Conservation (phyloP, 2,797 vertebrate genomes). For the Avahi laniger region DNA sequence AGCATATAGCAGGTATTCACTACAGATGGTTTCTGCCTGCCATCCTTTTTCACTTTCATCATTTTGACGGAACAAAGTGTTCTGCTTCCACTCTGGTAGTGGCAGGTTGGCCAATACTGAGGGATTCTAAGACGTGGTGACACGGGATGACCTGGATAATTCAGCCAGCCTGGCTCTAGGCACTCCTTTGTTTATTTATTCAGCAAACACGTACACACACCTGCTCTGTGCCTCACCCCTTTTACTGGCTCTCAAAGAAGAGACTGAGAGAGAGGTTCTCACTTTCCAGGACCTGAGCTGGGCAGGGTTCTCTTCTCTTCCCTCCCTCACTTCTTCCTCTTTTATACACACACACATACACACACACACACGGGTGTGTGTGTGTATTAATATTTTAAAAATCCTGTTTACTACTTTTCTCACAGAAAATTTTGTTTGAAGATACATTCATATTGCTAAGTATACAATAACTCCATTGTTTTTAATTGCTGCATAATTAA, state of each 20-base stretch:
- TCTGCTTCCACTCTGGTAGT: background rate
- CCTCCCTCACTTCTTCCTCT: background rate
- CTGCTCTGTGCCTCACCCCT: background rate
- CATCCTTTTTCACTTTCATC: background rate
- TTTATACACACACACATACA: background rate
- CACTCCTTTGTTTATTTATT: background rate
- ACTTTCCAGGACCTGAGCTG: background rate
- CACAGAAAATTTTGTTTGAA: background rate
- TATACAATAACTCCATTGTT: background rate
- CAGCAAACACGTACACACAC: background rate
- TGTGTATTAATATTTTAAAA: background rate
- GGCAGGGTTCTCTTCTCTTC: background rate
- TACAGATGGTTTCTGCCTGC: background rate
- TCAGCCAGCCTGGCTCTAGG: background rate
- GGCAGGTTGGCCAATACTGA: background rate
- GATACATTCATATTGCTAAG: background rate
- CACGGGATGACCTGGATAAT: background rate
- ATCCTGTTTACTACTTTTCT: background rate
- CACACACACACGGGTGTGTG: too few species aligned
- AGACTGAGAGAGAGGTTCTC: background rate
- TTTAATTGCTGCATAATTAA: background rate
- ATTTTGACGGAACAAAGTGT: background rate
- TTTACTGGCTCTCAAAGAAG: background rate
- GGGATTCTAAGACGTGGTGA: background rate
- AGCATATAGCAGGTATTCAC: background rate